phyloP scores from a whole-genome alignment of 2,797 vertebrate genomes.

The Leptoclinus maculatus region DNA sequence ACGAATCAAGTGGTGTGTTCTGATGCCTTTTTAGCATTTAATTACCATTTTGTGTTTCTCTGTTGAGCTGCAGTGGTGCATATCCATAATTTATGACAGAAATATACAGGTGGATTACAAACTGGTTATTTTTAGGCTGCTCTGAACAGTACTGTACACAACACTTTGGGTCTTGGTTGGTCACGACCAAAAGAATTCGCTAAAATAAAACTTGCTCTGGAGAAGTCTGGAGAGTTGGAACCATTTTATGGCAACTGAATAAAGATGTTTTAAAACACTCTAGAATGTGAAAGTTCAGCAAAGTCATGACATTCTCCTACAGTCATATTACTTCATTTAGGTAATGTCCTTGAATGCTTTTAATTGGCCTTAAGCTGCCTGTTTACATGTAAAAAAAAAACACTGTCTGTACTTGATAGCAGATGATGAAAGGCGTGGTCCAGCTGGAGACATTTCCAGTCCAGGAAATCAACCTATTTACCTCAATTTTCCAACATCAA shows the following conservation, averaged over 20 bases:
- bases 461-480: background rate
- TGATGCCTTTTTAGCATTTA: background rate
- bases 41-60: background rate
- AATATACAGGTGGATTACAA: background rate
- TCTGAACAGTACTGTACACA: too few species aligned
- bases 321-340: too few species aligned
- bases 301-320: background rate
- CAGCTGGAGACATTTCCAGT: background rate
- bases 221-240: background rate
- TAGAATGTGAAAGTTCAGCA: background rate
- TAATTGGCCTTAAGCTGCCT: background rate
- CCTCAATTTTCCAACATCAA: background rate
- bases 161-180: background rate
- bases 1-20: background rate
- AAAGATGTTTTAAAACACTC: background rate
- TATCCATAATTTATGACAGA: background rate
- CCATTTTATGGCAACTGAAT: background rate
- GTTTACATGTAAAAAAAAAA: background rate
- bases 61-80: background rate
- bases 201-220: background rate
- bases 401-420: background rate
- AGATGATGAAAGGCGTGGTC: background rate
- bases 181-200: background rate
- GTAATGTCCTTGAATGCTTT: background rate
- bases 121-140: background rate